These are phyloP conservation scores for Gavialis gangeticus DNA, from an alignment of 2,113 vertebrate species.

Conservation along the genomic window DNA sequence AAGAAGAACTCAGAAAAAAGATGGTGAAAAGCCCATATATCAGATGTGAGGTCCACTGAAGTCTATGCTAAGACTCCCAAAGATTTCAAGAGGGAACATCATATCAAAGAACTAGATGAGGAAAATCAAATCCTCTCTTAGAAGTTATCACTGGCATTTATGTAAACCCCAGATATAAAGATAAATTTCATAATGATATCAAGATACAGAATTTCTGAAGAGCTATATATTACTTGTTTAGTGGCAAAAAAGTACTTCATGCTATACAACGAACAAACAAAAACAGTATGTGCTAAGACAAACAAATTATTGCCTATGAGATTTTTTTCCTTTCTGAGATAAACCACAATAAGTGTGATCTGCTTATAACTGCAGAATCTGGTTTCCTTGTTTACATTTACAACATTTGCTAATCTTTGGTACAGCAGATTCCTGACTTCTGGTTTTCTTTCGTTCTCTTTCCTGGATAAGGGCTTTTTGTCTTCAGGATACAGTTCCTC, in stretches of 20 bases:
- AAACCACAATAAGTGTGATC: not conserved
- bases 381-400: not conserved
- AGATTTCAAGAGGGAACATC: not conserved
- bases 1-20: not conserved
- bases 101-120: not conserved
- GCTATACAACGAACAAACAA: not conserved
- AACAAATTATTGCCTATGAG: not conserved
- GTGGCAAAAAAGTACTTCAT: accelerated
- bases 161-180: too few relatives aligned
- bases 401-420: not conserved
- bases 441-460: not conserved
- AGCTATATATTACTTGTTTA: not conserved
- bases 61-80: not conserved
- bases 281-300: not conserved
- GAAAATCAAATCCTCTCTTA: not conserved
- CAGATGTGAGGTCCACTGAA: not conserved
- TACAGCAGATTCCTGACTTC: not conserved
- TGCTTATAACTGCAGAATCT: not conserved
- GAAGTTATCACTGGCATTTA: not conserved
- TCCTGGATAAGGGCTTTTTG: not conserved
- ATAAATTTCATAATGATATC: not conserved
- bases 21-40: not conserved
- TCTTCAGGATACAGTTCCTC: not conserved
- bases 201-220: not conserved
- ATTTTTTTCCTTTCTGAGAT: not conserved